Percentiles rank a stretch among this genome's conserved stretches.
These are phyloP conservation scores for Orcinus orca DNA, from an alignment of 2,113 vertebrate species.

Conservation along the genomic window DNA sequence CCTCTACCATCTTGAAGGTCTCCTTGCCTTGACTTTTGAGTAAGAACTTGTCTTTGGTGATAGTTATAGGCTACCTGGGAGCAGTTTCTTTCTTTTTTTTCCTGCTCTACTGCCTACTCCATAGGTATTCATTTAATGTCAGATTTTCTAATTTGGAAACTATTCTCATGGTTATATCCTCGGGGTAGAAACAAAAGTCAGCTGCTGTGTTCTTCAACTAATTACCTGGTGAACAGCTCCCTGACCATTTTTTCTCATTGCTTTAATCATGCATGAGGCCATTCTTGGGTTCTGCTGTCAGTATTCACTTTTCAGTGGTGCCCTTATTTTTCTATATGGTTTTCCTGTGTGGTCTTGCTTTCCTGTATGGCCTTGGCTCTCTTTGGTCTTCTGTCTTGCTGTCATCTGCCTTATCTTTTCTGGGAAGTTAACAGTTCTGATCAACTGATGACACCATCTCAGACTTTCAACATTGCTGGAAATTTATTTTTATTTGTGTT, in stretches of 20 bases:
- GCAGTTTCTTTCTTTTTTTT: background rate
- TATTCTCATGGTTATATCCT: background rate
- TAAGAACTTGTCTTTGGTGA: background rate
- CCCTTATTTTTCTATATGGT: background rate
- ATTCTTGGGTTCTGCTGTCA: background rate
- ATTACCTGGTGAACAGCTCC: background rate
- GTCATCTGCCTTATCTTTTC: background rate
- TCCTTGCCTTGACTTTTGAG: background rate
- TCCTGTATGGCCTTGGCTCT: background rate
- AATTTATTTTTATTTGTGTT: background rate
- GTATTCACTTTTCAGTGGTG: background rate
- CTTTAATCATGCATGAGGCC: background rate
- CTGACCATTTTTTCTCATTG: background rate
- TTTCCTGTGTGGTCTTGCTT: background rate
- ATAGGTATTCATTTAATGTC: background rate
- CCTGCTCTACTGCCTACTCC: background rate
- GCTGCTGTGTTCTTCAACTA: background rate
- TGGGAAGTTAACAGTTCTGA: background rate
- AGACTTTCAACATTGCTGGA: background rate
- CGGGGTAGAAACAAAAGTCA: background rate
- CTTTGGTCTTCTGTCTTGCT: background rate
- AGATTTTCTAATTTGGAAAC: background rate
- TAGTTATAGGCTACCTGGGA: background rate
- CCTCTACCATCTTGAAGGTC: no score
- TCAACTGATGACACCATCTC: background rate